A percentile compares a stretch with the other conserved stretches of the same genome.
Conservation (phyloP, 2,888 invertebrate species). For the Eulithis prunata region DNA sequence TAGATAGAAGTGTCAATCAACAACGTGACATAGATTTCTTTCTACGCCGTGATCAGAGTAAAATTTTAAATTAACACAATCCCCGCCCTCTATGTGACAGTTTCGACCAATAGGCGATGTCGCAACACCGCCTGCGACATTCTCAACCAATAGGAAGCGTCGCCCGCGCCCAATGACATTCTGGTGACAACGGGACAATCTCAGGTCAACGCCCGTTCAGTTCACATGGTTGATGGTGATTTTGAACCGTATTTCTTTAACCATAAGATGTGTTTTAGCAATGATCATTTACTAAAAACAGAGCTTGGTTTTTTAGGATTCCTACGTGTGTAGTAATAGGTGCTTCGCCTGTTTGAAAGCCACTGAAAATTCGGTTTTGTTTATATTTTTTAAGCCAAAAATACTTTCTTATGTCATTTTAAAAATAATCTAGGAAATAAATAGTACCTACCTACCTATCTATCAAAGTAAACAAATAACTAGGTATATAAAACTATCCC, state of each 20-base stretch:
- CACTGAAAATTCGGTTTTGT: no score
- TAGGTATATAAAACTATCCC: background rate
- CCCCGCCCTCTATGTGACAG: constrained; percentile 73
- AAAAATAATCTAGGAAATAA: no score
- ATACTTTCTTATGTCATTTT: no score
- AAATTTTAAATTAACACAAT: constrained; percentile 62
- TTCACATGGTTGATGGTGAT: constrained; percentile 55
- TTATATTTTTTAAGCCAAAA: no score
- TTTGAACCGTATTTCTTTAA: constrained; percentile 28
- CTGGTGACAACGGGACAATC: constrained; percentile 71
- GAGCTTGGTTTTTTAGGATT: no score
- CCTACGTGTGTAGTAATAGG: no score
- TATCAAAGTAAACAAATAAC: background rate
- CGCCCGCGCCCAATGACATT: constrained; percentile 77
- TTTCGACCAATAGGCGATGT: constrained; percentile 74
- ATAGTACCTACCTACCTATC: background rate
- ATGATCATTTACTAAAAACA: background rate
- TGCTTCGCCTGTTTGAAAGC: no score
- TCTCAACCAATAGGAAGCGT: constrained; percentile 66
- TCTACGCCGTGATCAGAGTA: constrained; percentile 39
- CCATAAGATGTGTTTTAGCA: background rate
- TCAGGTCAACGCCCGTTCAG: constrained; percentile 67
- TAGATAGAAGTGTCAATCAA: constrained; percentile 14
- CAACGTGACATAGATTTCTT: constrained; percentile 14
- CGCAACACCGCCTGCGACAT: constrained; percentile 77